These are phyloP conservation scores for Nasonovia ribisnigri DNA, from an alignment of 2,888 invertebrate genomes.

Conservation along the genomic window DNA sequence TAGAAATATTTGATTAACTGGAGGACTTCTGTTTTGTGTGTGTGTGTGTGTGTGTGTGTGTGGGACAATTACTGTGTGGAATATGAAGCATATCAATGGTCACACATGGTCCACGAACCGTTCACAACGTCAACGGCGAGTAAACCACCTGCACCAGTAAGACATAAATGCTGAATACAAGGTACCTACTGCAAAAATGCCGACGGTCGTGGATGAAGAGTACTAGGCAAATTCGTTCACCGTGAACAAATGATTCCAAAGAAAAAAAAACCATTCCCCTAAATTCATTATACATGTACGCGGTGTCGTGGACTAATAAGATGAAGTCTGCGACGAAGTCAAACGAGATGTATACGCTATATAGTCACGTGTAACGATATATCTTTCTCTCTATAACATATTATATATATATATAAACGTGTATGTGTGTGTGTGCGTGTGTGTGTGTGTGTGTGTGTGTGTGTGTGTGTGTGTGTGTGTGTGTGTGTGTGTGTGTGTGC, in stretches of 20 bases:
- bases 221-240: not conserved
- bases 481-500: not conserved
- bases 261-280: not conserved
- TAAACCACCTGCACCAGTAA: not conserved
- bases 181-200: not conserved
- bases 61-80: not conserved
- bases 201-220: not conserved
- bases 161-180: not conserved
- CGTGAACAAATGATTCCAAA: not conserved
- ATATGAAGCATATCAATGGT: not conserved
- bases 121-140: not conserved
- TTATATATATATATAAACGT: not conserved
- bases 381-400: not conserved
- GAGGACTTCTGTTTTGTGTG: not conserved
- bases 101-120: not conserved
- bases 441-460: not conserved
- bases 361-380: not conserved
- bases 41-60: not conserved
- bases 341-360: not conserved
- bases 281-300: not conserved
- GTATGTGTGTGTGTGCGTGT: no score
- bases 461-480: not conserved
- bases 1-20: not conserved
- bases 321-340: not conserved
- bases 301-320: not conserved